Conservation (phyloP, 2,113 vertebrate genomes). For the Bathybates hornii region DNA sequence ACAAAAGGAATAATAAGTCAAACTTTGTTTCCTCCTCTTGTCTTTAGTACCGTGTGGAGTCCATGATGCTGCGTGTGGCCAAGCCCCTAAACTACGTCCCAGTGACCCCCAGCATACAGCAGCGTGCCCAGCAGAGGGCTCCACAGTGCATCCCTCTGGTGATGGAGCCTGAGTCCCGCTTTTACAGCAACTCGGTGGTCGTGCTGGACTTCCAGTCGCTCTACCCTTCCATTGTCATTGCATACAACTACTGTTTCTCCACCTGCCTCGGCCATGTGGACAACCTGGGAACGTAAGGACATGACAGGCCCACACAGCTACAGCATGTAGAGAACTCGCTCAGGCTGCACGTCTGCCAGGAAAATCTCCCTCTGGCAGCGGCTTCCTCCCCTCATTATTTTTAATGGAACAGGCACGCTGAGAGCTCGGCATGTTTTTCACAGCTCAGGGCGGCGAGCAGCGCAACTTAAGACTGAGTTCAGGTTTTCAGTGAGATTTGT, state of each 20-base stretch:
- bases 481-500: slow-evolving; percentile 2
- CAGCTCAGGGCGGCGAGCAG: background rate
- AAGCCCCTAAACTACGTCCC: slow-evolving; percentile 97
- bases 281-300: slow-evolving; percentile 90
- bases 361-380: background rate
- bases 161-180: slow-evolving; percentile 96
- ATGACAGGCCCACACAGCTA: background rate
- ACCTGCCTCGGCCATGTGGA: slow-evolving; percentile 94
- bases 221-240: slow-evolving; percentile 96
- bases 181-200: slow-evolving; percentile 95
- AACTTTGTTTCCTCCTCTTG: background rate
- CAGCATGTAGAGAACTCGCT: background rate
- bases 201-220: slow-evolving; percentile 97
- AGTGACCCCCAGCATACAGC: slow-evolving; percentile 86
- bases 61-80: slow-evolving; percentile 96
- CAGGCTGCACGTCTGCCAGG: background rate
- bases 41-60: slow-evolving; percentile 92
- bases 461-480: background rate
- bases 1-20: background rate
- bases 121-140: slow-evolving; percentile 91
- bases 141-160: slow-evolving; percentile 89
- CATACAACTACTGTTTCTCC: slow-evolving; percentile 98
- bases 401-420: background rate
- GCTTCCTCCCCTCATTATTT: background rate
- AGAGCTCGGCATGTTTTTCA: background rate